Evolutionary conservation across 2,797 vertebrate genomes (phyloP).

Genomic region (Hapalemur alaotrensis): DNA sequence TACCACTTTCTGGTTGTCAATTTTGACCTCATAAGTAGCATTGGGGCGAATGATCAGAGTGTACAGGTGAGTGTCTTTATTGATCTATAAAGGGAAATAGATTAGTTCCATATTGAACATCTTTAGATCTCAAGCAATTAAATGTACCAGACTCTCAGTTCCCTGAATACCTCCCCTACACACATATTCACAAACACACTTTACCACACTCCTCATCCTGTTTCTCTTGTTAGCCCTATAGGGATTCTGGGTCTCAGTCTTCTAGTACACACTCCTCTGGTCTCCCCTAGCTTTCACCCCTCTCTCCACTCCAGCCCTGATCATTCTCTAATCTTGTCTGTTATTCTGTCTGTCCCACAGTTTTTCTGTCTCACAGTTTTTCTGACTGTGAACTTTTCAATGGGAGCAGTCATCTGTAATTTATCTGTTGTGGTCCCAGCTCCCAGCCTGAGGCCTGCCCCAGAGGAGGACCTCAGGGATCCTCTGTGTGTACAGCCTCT

Average conservation of each 20-base stretch:
- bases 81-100: conserved; percentile 84
- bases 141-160: not conserved
- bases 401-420: not conserved
- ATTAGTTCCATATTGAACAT: not conserved
- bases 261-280: not conserved
- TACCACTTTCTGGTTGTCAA: conserved; percentile 91
- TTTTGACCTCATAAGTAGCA: conserved; percentile 93
- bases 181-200: not conserved
- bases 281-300: not conserved
- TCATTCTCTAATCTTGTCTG: not conserved
- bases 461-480: not conserved
- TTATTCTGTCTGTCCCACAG: not conserved
- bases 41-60: conserved; percentile 90
- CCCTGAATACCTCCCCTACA: not conserved
- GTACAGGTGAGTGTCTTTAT: conserved; percentile 91
- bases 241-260: not conserved
- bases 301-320: not conserved
- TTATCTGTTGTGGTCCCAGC: not conserved
- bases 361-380: too few relatives aligned
- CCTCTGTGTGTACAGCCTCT: not conserved
- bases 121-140: not conserved
- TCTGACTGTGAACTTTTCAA: not conserved
- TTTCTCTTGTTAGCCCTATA: not conserved
- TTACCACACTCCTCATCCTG: not conserved
- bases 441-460: not conserved